Percentiles rank a stretch among this genome's conserved stretches.
Evolutionary conservation across 2,113 vertebrate genomes (phyloP).

Genomic region (Oxyura jamaicensis): DNA sequence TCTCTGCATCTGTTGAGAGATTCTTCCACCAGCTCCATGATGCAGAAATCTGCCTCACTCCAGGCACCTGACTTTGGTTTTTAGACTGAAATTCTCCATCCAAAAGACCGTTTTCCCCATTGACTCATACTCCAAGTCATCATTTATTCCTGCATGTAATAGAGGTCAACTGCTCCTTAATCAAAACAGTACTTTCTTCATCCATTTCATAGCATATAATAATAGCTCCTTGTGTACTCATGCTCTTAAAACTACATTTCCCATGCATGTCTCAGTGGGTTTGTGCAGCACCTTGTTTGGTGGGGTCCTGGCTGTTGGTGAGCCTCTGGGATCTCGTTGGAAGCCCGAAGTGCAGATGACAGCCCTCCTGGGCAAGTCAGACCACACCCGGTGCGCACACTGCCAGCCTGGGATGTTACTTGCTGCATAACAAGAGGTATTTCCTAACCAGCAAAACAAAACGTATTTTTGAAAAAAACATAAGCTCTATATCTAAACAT

Average conservation of each 20-base stretch:
- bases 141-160: neutral
- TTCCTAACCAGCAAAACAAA: neutral
- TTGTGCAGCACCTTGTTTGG: neutral
- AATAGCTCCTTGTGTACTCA: neutral
- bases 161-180: constrained; percentile 4
- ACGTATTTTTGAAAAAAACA: neutral
- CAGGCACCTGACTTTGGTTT: neutral
- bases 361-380: neutral
- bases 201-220: neutral
- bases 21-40: rapidly evolving
- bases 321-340: neutral
- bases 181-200: rapidly evolving
- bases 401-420: neutral
- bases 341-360: neutral
- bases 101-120: neutral
- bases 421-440: neutral
- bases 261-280: neutral
- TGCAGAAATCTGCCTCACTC: rapidly evolving
- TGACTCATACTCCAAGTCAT: neutral
- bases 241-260: constrained; percentile 25
- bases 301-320: neutral
- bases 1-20: neutral
- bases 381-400: neutral
- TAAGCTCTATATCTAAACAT: neutral
- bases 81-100: neutral